A percentile compares a stretch with the other conserved stretches of the same genome.
Evolutionary conservation across 2,113 vertebrate genomes (phyloP).

Genomic region (Phalacrocorax brasilianus): DNA sequence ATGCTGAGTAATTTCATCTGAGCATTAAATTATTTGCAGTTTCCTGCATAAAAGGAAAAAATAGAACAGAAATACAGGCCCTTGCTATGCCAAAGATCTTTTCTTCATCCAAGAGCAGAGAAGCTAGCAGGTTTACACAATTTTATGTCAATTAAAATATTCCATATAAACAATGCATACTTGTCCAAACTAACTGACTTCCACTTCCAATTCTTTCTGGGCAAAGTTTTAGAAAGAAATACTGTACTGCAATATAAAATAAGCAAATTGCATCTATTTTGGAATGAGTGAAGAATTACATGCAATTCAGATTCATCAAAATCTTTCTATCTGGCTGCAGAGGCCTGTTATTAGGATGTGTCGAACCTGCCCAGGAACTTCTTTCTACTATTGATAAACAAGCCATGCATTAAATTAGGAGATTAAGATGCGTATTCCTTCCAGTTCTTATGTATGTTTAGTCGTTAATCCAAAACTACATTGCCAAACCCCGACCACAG

Average conservation of each 20-base stretch:
- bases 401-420: conserved; percentile 7
- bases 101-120: conserved; percentile 37
- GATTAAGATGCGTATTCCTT: conserved; percentile 11
- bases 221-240: conserved; percentile 30
- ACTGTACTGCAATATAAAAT: conserved; percentile 34
- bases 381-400: conserved; percentile 48
- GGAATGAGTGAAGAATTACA: conserved; percentile 23
- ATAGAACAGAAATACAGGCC: conserved; percentile 24
- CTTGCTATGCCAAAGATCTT: conserved; percentile 25
- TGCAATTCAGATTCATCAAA: neutral
- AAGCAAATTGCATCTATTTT: conserved; percentile 45
- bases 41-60: conserved; percentile 43
- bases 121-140: conserved; percentile 31
- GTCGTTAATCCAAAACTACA: conserved; percentile 33
- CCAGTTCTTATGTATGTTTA: conserved; percentile 35
- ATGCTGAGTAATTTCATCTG: conserved; percentile 67
- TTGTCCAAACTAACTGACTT: conserved; percentile 37
- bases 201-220: conserved; percentile 38
- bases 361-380: conserved; percentile 51
- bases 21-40: conserved; percentile 54
- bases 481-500: conserved; percentile 44
- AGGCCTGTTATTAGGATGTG: conserved; percentile 24
- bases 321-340: conserved; percentile 7
- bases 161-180: conserved; percentile 53
- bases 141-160: conserved; percentile 54